phyloP scores from a whole-genome alignment of 2,888 invertebrate species.

The Sussaba pulchella region DNA sequence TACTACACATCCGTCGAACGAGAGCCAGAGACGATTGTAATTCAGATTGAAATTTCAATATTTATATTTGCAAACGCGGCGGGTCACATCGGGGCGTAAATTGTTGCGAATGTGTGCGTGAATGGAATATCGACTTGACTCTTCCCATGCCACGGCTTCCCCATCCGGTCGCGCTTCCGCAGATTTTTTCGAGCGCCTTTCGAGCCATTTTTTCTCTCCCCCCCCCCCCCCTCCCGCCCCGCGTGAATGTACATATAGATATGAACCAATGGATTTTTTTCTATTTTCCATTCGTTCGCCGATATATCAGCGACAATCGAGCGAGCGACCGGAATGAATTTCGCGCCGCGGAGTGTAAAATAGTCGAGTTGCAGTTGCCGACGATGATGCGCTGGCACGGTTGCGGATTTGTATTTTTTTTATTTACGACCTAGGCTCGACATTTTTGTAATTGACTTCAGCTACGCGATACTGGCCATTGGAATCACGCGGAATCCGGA shows the following conservation, averaged over 20 bases:
- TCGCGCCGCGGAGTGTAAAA: conserved; percentile 41
- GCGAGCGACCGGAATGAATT: conserved; percentile 35
- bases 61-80: conserved; percentile 25
- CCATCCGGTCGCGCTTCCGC: conserved; percentile 54
- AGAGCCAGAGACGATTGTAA: conserved; percentile 32
- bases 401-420: conserved; percentile 19
- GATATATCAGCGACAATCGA: conserved; percentile 49
- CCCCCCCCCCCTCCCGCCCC: conserved; percentile 12
- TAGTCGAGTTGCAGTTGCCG: conserved; percentile 8
- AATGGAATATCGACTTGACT: conserved; percentile 26
- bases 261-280: conserved; percentile 38
- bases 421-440: conserved; percentile 21
- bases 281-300: conserved; percentile 35
- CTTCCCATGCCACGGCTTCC: conserved; percentile 45
- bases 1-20: not conserved
- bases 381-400: conserved; percentile 1
- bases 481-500: conserved; percentile 10
- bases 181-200: conserved; percentile 30
- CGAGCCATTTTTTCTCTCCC: conserved; percentile 25
- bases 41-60: conserved; percentile 51
- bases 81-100: not conserved
- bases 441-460: conserved; percentile 21
- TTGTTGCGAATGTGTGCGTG: conserved; percentile 24
- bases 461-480: conserved; percentile 10
- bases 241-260: no score